These are phyloP conservation scores for Drosophila peninsularis DNA, from an alignment of 2,888 invertebrate species.

Conservation along the genomic window DNA sequence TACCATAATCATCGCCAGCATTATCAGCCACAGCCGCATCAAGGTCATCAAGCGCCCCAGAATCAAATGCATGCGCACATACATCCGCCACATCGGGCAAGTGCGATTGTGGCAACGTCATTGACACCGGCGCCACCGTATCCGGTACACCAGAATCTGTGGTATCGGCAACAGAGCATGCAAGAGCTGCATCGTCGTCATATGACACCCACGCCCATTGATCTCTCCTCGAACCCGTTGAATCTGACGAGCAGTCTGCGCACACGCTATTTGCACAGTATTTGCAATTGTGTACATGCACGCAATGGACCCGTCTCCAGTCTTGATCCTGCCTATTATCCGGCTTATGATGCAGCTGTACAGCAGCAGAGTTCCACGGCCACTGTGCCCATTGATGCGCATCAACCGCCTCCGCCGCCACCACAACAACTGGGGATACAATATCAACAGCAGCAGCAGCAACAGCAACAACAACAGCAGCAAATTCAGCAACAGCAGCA, in stretches of 20 bases:
- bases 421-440: slow-evolving; percentile 48
- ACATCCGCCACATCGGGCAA: slow-evolving; percentile 65
- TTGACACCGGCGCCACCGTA: slow-evolving; percentile 87
- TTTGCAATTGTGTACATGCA: slow-evolving; percentile 83
- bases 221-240: slow-evolving; percentile 83
- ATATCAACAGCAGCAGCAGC: slow-evolving; percentile 42
- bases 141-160: slow-evolving; percentile 90
- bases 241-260: slow-evolving; percentile 82
- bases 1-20: slow-evolving; percentile 71
- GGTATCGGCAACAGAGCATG: slow-evolving; percentile 90
- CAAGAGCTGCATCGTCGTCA: slow-evolving; percentile 87
- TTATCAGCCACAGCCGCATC: slow-evolving; percentile 68
- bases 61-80: slow-evolving; percentile 79
- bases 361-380: slow-evolving; percentile 37
- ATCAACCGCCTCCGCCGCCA: slow-evolving; percentile 54
- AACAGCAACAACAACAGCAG: slow-evolving; percentile 46
- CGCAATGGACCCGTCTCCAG: slow-evolving; percentile 83
- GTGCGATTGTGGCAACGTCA: slow-evolving; percentile 64
- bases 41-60: slow-evolving; percentile 75
- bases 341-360: slow-evolving; percentile 59
- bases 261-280: slow-evolving; percentile 79
- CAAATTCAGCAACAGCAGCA: slow-evolving; percentile 63
- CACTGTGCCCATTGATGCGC: slow-evolving; percentile 55
- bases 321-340: slow-evolving; percentile 81
- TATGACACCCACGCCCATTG: slow-evolving; percentile 84